These are phyloP conservation scores for Sycophila sp. DNA, from an alignment of 1,140 invertebrate genomes.

Conservation along the genomic window DNA sequence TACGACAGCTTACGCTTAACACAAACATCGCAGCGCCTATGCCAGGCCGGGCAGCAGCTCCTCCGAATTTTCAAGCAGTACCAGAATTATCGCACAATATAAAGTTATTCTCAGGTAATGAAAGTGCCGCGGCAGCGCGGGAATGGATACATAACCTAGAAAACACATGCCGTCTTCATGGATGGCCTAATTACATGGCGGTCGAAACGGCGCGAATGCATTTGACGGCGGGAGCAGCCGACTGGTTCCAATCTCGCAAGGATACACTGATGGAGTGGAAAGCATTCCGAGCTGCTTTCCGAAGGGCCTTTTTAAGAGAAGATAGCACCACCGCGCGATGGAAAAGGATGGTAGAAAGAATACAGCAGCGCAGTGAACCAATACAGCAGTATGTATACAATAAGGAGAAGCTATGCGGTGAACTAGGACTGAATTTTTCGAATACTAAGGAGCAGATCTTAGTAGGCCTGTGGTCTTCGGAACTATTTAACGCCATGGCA, in stretches of 20 bases:
- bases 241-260: neutral
- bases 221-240: conserved; percentile 6
- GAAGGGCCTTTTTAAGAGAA: neutral
- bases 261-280: neutral
- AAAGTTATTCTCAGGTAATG: conserved; percentile 5
- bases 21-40: neutral
- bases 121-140: neutral
- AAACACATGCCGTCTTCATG: neutral
- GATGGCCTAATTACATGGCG: neutral
- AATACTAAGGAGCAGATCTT: conserved; percentile 32
- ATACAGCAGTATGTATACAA: conserved; percentile 11
- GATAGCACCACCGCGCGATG: neutral
- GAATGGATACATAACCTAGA: conserved; percentile 22
- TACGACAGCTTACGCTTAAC: too few species aligned
- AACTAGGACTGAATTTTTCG: neutral
- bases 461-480: conserved; percentile 17
- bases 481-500: conserved; percentile 26
- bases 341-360: conserved; percentile 17
- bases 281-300: neutral
- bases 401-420: conserved; percentile 20
- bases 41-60: neutral
- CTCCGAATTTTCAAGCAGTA: conserved; percentile 28
- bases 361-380: conserved; percentile 4
- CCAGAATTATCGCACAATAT: conserved; percentile 16
- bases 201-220: conserved; percentile 17